These are phyloP conservation scores for Rhynchomys soricoides DNA, from an alignment of 2,113 vertebrate species.

Conservation along the genomic window DNA sequence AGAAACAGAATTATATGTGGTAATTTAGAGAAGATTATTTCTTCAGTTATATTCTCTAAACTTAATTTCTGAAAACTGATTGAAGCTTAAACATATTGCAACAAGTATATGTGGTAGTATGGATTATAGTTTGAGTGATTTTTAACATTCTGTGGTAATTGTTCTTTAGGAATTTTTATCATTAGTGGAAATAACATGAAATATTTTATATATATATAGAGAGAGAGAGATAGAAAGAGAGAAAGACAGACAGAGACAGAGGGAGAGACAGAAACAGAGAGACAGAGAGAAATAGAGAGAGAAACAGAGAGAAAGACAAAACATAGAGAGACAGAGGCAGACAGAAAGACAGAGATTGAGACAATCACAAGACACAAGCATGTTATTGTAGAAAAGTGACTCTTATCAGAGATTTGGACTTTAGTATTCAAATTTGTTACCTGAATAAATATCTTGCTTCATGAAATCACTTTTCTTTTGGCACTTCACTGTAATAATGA, in stretches of 20 bases:
- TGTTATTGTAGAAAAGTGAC: background rate
- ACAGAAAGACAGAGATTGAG: background rate
- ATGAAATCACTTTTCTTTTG: background rate
- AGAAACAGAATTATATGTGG: slow-evolving; percentile 79
- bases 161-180: background rate
- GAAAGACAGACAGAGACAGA: too few relatives aligned
- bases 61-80: slow-evolving; percentile 75
- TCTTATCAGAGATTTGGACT: background rate
- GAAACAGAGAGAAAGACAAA: background rate
- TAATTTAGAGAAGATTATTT: slow-evolving; percentile 81
- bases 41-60: slow-evolving; percentile 75
- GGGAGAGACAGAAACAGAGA: too few relatives aligned
- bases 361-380: background rate
- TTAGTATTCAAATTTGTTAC: background rate
- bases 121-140: background rate
- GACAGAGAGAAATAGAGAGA: background rate
- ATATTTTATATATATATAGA: too few relatives aligned
- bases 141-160: background rate
- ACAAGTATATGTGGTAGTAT: slow-evolving; percentile 50
- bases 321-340: background rate
- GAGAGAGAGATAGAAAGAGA: too few relatives aligned
- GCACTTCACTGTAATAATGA: background rate
- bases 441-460: background rate
- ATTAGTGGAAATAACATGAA: background rate
- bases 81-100: slow-evolving; percentile 61